Evolutionary conservation across 2,113 vertebrate genomes (phyloP).

Genomic region (Leptocoma aspasia): DNA sequence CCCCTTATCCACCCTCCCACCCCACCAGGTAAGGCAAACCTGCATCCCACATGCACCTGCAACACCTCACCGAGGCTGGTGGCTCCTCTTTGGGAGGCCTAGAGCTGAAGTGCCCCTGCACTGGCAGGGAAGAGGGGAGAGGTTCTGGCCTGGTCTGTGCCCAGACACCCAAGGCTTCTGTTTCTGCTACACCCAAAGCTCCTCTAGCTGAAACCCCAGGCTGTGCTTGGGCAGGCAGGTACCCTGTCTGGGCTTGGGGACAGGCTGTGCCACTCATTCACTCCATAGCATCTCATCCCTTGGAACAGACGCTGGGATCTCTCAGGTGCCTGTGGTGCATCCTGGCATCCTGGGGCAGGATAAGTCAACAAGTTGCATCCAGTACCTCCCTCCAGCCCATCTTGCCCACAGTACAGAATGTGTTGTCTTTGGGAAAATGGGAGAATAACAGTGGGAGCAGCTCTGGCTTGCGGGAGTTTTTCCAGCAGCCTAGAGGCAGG

Average conservation of each 20-base stretch:
- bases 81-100: not conserved
- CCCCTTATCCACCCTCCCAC: not conserved
- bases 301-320: not conserved
- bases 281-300: not conserved
- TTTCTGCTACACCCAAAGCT: not conserved
- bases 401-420: not conserved
- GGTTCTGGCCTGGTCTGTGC: rapidly evolving
- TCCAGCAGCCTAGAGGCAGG: not conserved
- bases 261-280: not conserved
- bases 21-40: not conserved
- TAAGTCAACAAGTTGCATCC: not conserved
- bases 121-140: not conserved
- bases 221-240: not conserved
- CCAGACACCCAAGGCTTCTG: not conserved
- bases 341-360: not conserved
- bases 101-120: rapidly evolving
- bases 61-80: not conserved
- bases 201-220: not conserved
- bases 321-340: rapidly evolving
- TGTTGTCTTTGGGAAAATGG: not conserved
- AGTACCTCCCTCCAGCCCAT: not conserved
- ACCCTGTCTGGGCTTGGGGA: not conserved
- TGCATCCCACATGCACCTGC: not conserved
- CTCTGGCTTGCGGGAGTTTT: not conserved
- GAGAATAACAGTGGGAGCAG: not conserved